phyloP scores from a whole-genome alignment of 2,888 invertebrate species.

The Pyrgus malvae region DNA sequence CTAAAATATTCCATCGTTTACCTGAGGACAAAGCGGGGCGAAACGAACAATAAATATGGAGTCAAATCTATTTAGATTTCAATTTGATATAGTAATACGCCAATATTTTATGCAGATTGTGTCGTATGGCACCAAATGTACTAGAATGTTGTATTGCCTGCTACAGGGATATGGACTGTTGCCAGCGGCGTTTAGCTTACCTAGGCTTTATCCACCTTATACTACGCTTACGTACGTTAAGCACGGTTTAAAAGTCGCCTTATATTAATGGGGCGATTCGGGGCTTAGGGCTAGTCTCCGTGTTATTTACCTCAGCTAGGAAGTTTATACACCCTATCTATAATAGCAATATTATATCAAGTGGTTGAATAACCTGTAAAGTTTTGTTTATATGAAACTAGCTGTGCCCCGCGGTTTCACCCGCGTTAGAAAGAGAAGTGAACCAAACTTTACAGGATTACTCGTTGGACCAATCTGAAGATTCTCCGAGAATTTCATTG shows the following conservation, averaged over 20 bases:
- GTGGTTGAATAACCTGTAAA: too few relatives aligned
- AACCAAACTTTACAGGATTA: too few relatives aligned
- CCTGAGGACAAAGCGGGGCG: conserved; percentile 15
- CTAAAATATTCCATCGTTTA: conserved; percentile 15
- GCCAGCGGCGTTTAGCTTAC: conserved; percentile 41
- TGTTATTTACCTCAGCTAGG: neutral
- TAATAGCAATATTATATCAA: too few relatives aligned
- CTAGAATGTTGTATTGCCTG: conserved; percentile 19
- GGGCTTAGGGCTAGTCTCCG: conserved; percentile 24
- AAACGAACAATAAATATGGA: conserved; percentile 23
- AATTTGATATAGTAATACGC: conserved; percentile 27
- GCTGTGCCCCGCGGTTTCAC: too few relatives aligned
- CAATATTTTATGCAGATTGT: conserved; percentile 27
- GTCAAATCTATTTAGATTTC: conserved; percentile 28
- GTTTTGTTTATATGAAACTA: too few relatives aligned
- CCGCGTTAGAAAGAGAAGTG: too few relatives aligned
- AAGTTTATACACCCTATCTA: conserved; percentile 5
- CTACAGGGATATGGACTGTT: conserved; percentile 38
- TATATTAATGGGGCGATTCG: conserved; percentile 33
- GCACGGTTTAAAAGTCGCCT: conserved; percentile 36
- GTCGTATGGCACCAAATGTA: conserved; percentile 12
- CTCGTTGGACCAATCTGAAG: too few relatives aligned
- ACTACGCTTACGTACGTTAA: conserved; percentile 32
- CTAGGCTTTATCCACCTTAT: conserved; percentile 34
- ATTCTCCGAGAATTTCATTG: too few relatives aligned